phyloP scores from a whole-genome alignment of 2,888 invertebrate genomes.

The Leucoptera coffeella region DNA sequence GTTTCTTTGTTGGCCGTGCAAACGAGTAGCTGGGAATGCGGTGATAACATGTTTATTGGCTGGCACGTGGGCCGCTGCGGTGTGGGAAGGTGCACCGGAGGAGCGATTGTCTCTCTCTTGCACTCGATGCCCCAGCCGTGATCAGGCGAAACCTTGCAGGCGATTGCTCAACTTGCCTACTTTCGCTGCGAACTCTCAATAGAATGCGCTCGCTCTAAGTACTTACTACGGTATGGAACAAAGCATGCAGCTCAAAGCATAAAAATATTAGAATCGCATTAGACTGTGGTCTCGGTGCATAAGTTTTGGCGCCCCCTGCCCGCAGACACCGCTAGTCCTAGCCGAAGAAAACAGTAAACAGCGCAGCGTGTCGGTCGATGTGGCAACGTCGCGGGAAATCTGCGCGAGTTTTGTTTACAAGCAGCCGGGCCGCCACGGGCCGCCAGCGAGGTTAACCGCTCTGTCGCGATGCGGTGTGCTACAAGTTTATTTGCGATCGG shows the following conservation, averaged over 20 bases:
- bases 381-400: conserved; percentile 27
- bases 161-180: conserved; percentile 2
- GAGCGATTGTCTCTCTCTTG: conserved; percentile 13
- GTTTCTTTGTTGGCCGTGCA: too few relatives aligned
- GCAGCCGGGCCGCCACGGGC: conserved; percentile 9
- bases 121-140: too few relatives aligned
- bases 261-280: too few relatives aligned
- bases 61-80: conserved; percentile 17
- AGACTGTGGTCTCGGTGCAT: too few relatives aligned
- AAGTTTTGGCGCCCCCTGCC: neutral
- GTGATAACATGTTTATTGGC: conserved; percentile 20
- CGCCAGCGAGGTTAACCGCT: conserved; percentile 16
- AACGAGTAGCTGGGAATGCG: conserved; percentile 10
- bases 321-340: conserved; percentile 3
- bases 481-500: too few relatives aligned
- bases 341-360: conserved; percentile 12
- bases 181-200: conserved; percentile 1
- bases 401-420: conserved; percentile 38
- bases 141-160: conserved; percentile 1
- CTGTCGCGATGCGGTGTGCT: conserved; percentile 10
- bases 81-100: conserved; percentile 5
- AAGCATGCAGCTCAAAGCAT: too few relatives aligned
- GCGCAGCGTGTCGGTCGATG: conserved; percentile 14
- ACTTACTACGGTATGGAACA: too few relatives aligned
- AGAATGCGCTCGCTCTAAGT: neutral